Evolutionary conservation across 2,113 vertebrate species (phyloP).

Genomic region (Microtus richardsoni): DNA sequence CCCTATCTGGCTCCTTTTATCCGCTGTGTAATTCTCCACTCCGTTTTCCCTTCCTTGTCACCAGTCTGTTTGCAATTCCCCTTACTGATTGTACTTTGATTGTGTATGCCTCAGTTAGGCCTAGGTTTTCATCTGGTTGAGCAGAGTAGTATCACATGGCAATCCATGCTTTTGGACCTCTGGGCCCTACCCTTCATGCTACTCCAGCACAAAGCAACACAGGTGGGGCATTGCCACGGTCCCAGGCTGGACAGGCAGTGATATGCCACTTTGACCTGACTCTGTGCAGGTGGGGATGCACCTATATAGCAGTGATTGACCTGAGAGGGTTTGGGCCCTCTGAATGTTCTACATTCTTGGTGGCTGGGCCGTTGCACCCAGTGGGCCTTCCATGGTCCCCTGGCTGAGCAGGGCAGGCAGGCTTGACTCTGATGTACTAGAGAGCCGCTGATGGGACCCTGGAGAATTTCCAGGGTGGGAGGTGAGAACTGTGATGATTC

Average conservation of each 20-base stretch:
- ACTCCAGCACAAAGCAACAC: fast-evolving
- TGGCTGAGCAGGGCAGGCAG: not conserved
- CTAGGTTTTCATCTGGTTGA: not conserved
- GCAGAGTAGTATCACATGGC: fast-evolving
- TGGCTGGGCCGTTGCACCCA: not conserved
- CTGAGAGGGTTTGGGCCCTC: not conserved
- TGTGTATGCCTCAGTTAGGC: not conserved
- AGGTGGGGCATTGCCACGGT: fast-evolving
- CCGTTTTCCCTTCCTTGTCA: fast-evolving
- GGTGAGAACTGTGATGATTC: not conserved
- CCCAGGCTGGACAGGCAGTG: fast-evolving
- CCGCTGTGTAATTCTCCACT: not conserved
- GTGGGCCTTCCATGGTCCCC: fast-evolving
- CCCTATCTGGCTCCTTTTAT: not conserved
- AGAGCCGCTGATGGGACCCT: not conserved
- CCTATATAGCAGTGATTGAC: not conserved
- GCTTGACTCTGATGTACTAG: fast-evolving
- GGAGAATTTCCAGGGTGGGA: constrained; percentile 22
- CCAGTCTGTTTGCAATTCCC: not conserved
- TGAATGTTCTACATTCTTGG: not conserved
- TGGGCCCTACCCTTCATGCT: not conserved
- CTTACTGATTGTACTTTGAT: no score
- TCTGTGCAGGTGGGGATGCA: not conserved
- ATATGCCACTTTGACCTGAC: not conserved
- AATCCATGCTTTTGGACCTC: no score